Percentiles rank a stretch among this genome's conserved stretches.
Evolutionary conservation across 2,888 invertebrate genomes (phyloP).

Genomic region (Uropetala carovei): DNA sequence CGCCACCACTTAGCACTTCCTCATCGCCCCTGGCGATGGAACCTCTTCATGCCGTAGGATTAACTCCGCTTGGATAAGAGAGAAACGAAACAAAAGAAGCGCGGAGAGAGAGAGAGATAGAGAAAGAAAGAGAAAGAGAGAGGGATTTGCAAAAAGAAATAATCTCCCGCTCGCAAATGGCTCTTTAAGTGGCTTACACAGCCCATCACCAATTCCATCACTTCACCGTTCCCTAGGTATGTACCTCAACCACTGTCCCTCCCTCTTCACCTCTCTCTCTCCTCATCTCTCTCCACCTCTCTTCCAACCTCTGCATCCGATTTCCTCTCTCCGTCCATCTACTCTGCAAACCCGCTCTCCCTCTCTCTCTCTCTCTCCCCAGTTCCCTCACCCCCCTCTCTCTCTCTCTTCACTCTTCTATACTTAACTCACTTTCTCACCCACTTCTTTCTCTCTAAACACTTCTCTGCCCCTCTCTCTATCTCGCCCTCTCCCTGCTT

Average conservation of each 20-base stretch:
- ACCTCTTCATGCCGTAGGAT: not conserved
- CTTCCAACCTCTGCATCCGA: not conserved
- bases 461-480: not conserved
- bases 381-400: not conserved
- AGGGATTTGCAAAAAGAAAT: conserved; percentile 14
- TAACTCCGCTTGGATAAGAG: not conserved
- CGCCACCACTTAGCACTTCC: conserved; percentile 7
- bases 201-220: not conserved
- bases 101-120: not conserved
- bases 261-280: not conserved
- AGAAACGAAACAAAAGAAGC: not conserved
- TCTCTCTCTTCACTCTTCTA: not conserved
- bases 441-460: not conserved
- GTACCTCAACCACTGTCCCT: not conserved
- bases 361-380: not conserved
- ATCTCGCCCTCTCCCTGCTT: not conserved
- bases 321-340: not conserved
- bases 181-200: conserved; percentile 3
- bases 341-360: not conserved
- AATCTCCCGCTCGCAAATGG: conserved; percentile 1
- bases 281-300: not conserved
- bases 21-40: not conserved
- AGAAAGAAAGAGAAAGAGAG: not conserved
- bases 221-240: not conserved
- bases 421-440: not conserved